A percentile compares a stretch with the other conserved stretches of the same genome.
Conservation (phyloP, 1,140 invertebrate species). For the Ooceraea biroi region DNA sequence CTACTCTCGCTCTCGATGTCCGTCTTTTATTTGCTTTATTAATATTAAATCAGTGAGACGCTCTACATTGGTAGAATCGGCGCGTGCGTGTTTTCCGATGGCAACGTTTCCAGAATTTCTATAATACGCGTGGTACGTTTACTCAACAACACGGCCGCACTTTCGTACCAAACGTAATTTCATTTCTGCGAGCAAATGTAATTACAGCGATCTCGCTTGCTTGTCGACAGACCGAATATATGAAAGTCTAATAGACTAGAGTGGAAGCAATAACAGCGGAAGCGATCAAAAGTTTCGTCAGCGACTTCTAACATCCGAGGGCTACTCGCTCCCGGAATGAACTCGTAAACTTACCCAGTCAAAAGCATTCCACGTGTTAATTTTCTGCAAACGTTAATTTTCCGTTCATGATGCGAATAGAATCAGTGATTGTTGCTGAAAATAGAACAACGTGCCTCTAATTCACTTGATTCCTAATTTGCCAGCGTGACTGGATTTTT, state of each 20-base stretch:
- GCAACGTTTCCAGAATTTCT: not conserved
- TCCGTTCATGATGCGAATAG: no score
- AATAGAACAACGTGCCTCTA: not conserved
- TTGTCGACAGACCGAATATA: not conserved
- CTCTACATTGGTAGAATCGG: not conserved
- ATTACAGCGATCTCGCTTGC: slow-evolving; percentile 15
- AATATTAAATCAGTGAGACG: slow-evolving; percentile 54
- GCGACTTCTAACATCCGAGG: not conserved
- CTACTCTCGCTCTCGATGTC: slow-evolving; percentile 29
- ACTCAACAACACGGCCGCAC: not conserved
- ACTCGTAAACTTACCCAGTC: not conserved
- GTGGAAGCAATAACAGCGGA: not conserved
- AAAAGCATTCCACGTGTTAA: not conserved
- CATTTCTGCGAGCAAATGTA: not conserved
- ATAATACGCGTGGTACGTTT: not conserved
- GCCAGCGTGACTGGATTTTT: slow-evolving; percentile 10
- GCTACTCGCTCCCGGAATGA: not conserved
- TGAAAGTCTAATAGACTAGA: slow-evolving; percentile 1
- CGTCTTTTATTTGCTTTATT: slow-evolving; percentile 46
- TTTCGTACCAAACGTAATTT: slow-evolving; percentile 17
- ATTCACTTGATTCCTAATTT: not conserved
- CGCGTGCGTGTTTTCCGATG: slow-evolving; percentile 1
- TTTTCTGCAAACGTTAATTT: slow-evolving; percentile 17
- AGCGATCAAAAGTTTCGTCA: not conserved
- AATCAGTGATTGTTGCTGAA: not conserved